These are phyloP conservation scores for Stictocephala bisonia DNA, from an alignment of 2,888 invertebrate species.

Conservation along the genomic window DNA sequence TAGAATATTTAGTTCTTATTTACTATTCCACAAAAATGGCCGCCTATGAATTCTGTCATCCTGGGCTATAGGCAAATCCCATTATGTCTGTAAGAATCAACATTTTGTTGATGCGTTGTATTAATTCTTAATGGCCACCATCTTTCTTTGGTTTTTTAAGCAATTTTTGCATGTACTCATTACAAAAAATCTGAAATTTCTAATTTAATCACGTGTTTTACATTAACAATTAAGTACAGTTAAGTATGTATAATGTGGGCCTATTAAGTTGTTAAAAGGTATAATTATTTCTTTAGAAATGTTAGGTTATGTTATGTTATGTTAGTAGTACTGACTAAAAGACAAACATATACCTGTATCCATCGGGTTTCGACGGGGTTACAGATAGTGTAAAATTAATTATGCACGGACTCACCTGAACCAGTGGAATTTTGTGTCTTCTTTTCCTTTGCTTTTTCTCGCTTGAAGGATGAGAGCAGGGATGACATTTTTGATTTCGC, in stretches of 20 bases:
- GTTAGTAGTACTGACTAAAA: not conserved
- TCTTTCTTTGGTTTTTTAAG: not conserved
- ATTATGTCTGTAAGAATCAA: conserved; percentile 5
- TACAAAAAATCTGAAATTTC: conserved; percentile 13
- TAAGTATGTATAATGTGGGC: too few relatives aligned
- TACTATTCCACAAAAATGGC: conserved; percentile 5
- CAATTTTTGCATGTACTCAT: conserved; percentile 9
- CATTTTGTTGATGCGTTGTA: conserved; percentile 13
- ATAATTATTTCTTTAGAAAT: too few relatives aligned
- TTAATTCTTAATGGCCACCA: not conserved
- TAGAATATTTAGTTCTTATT: not conserved
- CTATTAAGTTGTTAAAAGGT: too few relatives aligned
- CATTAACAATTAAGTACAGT: conserved; percentile 9
- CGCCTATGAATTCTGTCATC: not conserved
- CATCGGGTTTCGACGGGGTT: conserved; percentile 6
- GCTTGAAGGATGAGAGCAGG: conserved; percentile 3
- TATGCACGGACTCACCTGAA: conserved; percentile 9
- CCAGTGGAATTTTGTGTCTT: conserved; percentile 9
- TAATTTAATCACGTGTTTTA: conserved; percentile 1
- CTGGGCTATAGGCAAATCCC: conserved; percentile 9
- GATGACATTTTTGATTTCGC: too few relatives aligned
- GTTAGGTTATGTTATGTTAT: too few relatives aligned
- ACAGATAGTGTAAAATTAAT: conserved; percentile 9
- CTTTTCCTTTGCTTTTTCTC: conserved; percentile 6
- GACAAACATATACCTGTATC: not conserved